Evolutionary conservation across 35 echinoderm and acorn worm genomes (phyloP).

Genomic region (Strongylocentrotus purpuratus): DNA sequence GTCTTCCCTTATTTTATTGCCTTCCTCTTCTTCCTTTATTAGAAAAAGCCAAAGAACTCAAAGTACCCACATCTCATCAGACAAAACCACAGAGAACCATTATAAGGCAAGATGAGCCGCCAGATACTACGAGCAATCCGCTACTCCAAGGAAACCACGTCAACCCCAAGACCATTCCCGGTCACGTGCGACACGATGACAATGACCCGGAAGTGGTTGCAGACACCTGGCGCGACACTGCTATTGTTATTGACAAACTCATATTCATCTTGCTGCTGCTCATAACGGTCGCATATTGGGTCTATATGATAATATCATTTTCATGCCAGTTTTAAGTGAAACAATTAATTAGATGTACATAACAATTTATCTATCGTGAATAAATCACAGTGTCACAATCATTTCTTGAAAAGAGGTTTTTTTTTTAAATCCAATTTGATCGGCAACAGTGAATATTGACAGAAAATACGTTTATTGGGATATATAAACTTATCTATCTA

Average conservation of each 20-base stretch:
- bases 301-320: slow-evolving; percentile 21
- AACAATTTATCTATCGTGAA: too few species aligned
- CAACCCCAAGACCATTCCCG: background rate
- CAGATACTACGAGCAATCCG: background rate
- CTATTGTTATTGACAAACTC: slow-evolving; percentile 6
- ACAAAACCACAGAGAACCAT: background rate
- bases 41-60: too few species aligned
- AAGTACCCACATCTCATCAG: background rate
- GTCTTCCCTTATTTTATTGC: too few species aligned
- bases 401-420: too few species aligned
- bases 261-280: background rate
- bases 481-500: too few species aligned
- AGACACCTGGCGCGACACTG: background rate
- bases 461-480: too few species aligned
- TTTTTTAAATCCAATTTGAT: too few species aligned
- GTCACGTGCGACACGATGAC: background rate
- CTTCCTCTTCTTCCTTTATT: too few species aligned
- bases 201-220: slow-evolving; percentile 30
- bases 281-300: background rate
- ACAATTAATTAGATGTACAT: too few species aligned
- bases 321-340: background rate
- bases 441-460: too few species aligned
- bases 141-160: background rate
- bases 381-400: too few species aligned
- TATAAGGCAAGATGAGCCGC: background rate